Base-by-base conservation (phyloP, 2,888 invertebrate species). In the Polylopha cassiicola region DNA sequence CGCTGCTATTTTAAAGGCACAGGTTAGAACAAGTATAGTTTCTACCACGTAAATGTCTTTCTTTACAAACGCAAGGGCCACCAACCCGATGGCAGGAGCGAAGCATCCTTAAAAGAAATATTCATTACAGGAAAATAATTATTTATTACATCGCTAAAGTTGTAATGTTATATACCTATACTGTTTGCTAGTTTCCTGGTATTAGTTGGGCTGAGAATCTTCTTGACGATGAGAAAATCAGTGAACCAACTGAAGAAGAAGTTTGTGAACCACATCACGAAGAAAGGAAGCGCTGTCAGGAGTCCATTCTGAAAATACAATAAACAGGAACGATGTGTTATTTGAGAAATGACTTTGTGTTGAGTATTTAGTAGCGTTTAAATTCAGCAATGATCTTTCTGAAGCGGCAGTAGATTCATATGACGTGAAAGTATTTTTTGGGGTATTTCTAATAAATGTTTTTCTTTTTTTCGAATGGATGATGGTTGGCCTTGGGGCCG, bases 201-300 rank as follows among this genome's bases (percentile, higher is more conserved):
- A 0, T 78, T 68, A 5, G 86, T 86, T 3, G 89, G 74, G 2
- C 77, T 82, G 0, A 90, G 47, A 2, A 85, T 55, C 9, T 87
- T 85, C 24, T 80, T 87, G 3, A 82, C 86, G 3, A 90, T 87
- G 0, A 90, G 54, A 58, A 80, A 81, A 54, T 93, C 92, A 0
- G 91, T 89, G 0, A 89, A 51, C 61, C 87, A 89, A 27, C 92
- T 91, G 64, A 92, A 90, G 34, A 92, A 85, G 51, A 92, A 91
- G 51, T 92, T 91, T 10, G 90, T 66, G 11, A 92, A 49, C 89
- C 92, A 94, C 81, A 93, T 92, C 4, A 88, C 86, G 7, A 93
- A 69, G 58, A 94, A 95, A 0, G 94, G 93, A 0, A 93, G 65
- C 0, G 93, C 89, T 0, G 92, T 91, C 2, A 92, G 65, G 3